A percentile compares a stretch with the other conserved stretches of the same genome.
Evolutionary conservation across 2,888 invertebrate species (phyloP).

Genomic region (Agriotes lineatus): DNA sequence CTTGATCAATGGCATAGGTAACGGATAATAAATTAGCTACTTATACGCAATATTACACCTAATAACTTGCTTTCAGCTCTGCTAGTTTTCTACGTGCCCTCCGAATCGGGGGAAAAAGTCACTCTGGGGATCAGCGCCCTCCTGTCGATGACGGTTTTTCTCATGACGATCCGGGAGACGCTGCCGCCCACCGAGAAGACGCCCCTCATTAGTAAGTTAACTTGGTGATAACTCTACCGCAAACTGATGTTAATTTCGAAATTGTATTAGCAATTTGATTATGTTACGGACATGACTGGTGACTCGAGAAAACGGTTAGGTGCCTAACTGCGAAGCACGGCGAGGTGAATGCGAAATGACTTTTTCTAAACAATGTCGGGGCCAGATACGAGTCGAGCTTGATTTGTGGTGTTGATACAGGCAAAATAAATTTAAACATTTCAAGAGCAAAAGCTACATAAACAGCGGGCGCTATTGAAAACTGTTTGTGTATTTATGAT

Average conservation of each 20-base stretch:
- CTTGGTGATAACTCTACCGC: constrained; percentile 8
- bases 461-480: not conserved
- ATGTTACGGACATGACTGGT: not conserved
- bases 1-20: constrained; percentile 87
- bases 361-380: not conserved
- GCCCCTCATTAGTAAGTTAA: constrained; percentile 84
- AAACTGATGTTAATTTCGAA: constrained; percentile 6
- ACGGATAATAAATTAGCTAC: constrained; percentile 48
- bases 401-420: constrained; percentile 1
- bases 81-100: constrained; percentile 89
- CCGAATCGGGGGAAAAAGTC: constrained; percentile 89
- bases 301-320: no score
- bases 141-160: constrained; percentile 89
- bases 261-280: constrained; percentile 12
- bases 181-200: constrained; percentile 90
- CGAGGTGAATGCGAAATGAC: not conserved
- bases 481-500: constrained; percentile 10
- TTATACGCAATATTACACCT: constrained; percentile 14
- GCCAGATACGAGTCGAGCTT: not conserved
- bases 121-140: constrained; percentile 88
- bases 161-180: constrained; percentile 89
- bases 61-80: constrained; percentile 71
- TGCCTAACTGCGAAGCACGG: not conserved
- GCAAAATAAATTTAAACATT: not conserved
- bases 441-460: not conserved